Percentiles rank a stretch among this genome's conserved stretches.
Evolutionary conservation across 2,113 vertebrate species (phyloP).

Genomic region (Pangasianodon hypophthalmus): DNA sequence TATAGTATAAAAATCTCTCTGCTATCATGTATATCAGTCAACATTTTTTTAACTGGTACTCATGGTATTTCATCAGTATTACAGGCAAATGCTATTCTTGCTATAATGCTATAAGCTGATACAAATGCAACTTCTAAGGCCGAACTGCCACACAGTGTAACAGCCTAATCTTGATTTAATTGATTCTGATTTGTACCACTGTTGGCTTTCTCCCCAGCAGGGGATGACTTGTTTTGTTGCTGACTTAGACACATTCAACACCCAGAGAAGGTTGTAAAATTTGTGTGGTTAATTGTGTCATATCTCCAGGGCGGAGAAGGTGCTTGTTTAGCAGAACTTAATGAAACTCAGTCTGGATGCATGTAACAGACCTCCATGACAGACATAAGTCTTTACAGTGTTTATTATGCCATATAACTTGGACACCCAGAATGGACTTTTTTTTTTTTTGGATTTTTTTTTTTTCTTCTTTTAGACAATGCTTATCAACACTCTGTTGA

Average conservation of each 20-base stretch:
- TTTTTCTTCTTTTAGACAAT: background rate
- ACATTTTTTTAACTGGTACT: background rate
- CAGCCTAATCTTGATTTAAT: background rate
- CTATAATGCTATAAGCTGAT: background rate
- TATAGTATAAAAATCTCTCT: background rate
- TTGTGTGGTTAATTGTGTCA: conserved; percentile 38
- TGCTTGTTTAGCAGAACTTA: conserved; percentile 35
- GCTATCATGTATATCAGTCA: background rate
- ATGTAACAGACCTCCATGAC: conserved; percentile 43
- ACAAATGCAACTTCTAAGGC: background rate
- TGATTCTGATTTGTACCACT: background rate
- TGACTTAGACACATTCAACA: conserved; percentile 21
- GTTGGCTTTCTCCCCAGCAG: background rate
- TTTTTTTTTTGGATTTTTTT: background rate
- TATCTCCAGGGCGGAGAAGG: conserved; percentile 35
- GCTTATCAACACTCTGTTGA: background rate
- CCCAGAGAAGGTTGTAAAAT: background rate
- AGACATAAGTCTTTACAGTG: background rate
- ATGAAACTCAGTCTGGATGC: conserved; percentile 44
- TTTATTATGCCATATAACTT: conserved; percentile 8
- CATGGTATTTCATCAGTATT: background rate
- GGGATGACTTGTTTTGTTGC: conserved; percentile 10
- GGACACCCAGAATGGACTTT: conserved; percentile 14
- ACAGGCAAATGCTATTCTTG: background rate
- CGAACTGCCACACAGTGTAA: background rate